phyloP scores from a whole-genome alignment of 1,140 invertebrate genomes.

The Triops cancriformis region DNA sequence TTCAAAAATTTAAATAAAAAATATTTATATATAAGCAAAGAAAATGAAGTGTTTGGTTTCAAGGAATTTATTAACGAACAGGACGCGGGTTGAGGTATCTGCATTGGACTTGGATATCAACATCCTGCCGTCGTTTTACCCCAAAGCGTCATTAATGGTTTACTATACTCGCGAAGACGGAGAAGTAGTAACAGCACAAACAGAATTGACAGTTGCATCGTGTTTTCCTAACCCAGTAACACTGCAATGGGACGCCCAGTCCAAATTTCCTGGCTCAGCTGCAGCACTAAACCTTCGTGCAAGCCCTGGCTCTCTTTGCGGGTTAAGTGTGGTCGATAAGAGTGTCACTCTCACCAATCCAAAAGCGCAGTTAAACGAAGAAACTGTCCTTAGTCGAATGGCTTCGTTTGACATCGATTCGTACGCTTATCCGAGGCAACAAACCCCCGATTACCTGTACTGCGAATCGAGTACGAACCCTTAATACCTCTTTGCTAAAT shows the following conservation, averaged over 20 bases:
- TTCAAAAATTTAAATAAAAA: no score
- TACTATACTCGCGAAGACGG: constrained; percentile 65
- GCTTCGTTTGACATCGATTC: constrained; percentile 38
- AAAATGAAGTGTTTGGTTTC: neutral
- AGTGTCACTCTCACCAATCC: constrained; percentile 45
- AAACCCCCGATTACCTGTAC: constrained; percentile 35
- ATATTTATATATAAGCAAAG: no score
- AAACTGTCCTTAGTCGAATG: constrained; percentile 37
- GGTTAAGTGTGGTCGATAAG: constrained; percentile 51
- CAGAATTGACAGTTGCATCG: constrained; percentile 42
- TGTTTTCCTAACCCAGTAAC: constrained; percentile 47
- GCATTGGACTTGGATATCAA: constrained; percentile 29
- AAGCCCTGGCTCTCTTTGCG: constrained; percentile 48
- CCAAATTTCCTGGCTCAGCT: constrained; percentile 44
- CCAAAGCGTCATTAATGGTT: constrained; percentile 47
- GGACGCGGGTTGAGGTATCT: neutral
- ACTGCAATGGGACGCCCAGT: constrained; percentile 42
- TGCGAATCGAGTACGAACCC: constrained; percentile 30
- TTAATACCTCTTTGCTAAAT: constrained; percentile 29
- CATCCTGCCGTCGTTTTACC: constrained; percentile 33
- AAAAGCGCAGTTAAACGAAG: constrained; percentile 37
- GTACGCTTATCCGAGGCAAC: constrained; percentile 37
- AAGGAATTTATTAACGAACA: neutral
- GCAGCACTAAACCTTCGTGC: constrained; percentile 46
- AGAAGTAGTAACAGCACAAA: constrained; percentile 55